Evolutionary conservation across 2,888 invertebrate genomes (phyloP).

Genomic region (Ormia ochracea): DNA sequence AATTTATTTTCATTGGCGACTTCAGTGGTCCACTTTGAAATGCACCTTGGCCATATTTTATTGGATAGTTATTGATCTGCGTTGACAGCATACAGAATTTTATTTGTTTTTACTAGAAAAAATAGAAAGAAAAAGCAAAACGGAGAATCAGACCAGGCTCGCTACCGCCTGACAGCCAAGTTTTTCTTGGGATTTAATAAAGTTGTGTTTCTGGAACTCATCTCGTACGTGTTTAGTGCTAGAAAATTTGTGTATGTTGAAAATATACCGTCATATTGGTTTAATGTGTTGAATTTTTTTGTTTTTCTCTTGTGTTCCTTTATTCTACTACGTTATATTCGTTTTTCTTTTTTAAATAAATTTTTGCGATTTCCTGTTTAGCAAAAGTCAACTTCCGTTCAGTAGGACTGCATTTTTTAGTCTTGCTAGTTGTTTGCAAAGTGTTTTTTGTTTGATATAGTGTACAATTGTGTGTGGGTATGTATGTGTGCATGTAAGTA

Average conservation of each 20-base stretch:
- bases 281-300: conserved; percentile 24
- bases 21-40: too few relatives aligned
- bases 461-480: too few relatives aligned
- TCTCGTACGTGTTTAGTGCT: not conserved
- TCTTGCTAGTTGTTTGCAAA: not conserved
- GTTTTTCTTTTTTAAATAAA: conserved; percentile 39
- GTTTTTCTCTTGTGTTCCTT: not conserved
- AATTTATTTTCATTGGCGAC: too few relatives aligned
- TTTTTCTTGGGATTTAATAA: too few relatives aligned
- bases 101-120: too few relatives aligned
- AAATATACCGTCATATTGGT: conserved; percentile 24
- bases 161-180: too few relatives aligned
- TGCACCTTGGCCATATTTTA: too few relatives aligned
- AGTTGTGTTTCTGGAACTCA: not conserved
- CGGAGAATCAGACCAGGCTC: too few relatives aligned
- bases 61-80: too few relatives aligned
- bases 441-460: not conserved
- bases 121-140: too few relatives aligned
- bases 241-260: not conserved
- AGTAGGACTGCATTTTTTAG: conserved; percentile 10
- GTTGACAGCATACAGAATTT: too few relatives aligned
- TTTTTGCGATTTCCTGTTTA: conserved; percentile 61
- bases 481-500: too few relatives aligned
- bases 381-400: conserved; percentile 63
- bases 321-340: conserved; percentile 6